Evolutionary conservation across 2,888 invertebrate species (phyloP).

Genomic region (Tenthredo amoena): DNA sequence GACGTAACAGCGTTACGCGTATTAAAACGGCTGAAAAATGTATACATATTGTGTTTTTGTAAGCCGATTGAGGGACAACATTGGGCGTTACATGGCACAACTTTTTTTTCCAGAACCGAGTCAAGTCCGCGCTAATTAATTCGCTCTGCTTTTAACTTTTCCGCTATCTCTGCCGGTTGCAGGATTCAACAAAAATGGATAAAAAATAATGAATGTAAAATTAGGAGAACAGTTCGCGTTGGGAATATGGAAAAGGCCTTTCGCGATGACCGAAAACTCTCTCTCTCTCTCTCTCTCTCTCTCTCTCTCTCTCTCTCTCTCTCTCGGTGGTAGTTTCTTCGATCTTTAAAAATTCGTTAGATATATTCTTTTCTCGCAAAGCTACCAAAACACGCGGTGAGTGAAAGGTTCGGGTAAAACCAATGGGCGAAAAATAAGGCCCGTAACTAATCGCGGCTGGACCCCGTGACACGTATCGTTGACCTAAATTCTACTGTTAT

Average conservation of each 20-base stretch:
- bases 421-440: neutral
- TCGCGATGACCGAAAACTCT: neutral
- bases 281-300: neutral
- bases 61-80: conserved; percentile 42
- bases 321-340: neutral
- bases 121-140: conserved; percentile 32
- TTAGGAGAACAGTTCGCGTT: neutral
- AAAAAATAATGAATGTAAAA: neutral
- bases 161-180: neutral
- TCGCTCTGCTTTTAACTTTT: conserved; percentile 23
- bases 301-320: neutral
- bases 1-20: neutral
- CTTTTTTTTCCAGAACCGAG: neutral
- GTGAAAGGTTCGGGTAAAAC: conserved; percentile 1
- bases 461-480: conserved; percentile 51
- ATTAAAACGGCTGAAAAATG: conserved; percentile 8
- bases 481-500: conserved; percentile 43
- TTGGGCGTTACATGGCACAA: neutral
- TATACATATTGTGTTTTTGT: conserved; percentile 25
- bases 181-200: neutral
- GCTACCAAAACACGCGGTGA: conserved; percentile 23
- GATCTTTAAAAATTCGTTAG: conserved; percentile 10
- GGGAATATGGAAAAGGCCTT: neutral
- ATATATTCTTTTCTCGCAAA: neutral
- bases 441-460: conserved; percentile 50